phyloP scores from a whole-genome alignment of 2,888 invertebrate genomes.

The Cephus pulcher region DNA sequence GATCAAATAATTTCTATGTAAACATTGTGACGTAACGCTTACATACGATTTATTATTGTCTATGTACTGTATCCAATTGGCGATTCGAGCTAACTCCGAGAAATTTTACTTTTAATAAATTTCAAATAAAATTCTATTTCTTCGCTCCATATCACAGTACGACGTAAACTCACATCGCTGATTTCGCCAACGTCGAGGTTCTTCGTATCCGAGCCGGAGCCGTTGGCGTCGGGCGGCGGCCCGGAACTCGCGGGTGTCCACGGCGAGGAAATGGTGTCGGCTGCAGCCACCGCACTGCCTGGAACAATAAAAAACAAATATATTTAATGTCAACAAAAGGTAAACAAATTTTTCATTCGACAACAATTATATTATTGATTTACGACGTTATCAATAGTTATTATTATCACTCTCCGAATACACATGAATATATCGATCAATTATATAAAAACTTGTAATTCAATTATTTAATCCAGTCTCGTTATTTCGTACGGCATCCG shows the following conservation, averaged over 20 bases:
- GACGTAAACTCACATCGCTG: constrained; percentile 78
- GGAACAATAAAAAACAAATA: constrained; percentile 55
- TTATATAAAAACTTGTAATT: neutral
- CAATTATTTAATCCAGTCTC: neutral
- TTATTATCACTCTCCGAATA: too few species aligned
- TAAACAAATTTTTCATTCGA: neutral
- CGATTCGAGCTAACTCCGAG: too few species aligned
- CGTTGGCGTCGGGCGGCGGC: constrained; percentile 90
- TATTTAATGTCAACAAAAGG: neutral
- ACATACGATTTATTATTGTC: too few species aligned
- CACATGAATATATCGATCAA: too few species aligned
- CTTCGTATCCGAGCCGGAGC: constrained; percentile 91
- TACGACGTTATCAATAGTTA: neutral
- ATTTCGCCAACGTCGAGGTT: constrained; percentile 94
- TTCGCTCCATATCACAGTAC: fast-evolving
- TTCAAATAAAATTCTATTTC: too few species aligned
- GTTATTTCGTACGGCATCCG: neutral
- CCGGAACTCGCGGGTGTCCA: constrained; percentile 92
- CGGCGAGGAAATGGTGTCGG: constrained; percentile 97
- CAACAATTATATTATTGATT: neutral
- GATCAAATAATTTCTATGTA: constrained; percentile 25
- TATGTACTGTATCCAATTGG: too few species aligned
- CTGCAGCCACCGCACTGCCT: constrained; percentile 78
- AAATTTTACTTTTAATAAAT: too few species aligned
- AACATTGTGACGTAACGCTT: constrained; percentile 10